Conservation (phyloP, 2,113 vertebrate genomes). For the Ptychochromis oligacanthus region DNA sequence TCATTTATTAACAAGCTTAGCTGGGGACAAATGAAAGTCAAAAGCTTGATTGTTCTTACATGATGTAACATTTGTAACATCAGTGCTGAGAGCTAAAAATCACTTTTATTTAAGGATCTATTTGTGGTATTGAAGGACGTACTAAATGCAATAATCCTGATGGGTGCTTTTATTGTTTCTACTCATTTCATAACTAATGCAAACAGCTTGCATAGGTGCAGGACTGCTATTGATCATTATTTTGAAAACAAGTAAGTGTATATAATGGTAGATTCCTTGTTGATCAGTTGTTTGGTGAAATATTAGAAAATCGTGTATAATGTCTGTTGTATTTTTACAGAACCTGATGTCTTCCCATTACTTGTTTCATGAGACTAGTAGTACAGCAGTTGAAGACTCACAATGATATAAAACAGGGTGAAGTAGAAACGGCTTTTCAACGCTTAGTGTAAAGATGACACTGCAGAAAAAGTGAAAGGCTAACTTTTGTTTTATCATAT, state of each 20-base stretch:
- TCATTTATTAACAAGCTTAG: neutral
- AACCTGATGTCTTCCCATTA: neutral
- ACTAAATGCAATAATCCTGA: neutral
- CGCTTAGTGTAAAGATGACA: neutral
- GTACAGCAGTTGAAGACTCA: neutral
- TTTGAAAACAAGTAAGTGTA: neutral
- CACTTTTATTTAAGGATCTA: neutral
- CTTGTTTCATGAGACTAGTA: neutral
- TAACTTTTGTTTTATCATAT: neutral
- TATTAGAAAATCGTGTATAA: neutral
- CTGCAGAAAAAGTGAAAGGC: neutral
- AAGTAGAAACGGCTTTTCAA: neutral
- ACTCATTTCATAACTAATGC: neutral
- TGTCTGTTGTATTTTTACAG: neutral
- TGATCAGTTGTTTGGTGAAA: neutral
- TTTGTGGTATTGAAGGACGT: neutral
- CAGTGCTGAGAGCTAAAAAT: too few relatives aligned
- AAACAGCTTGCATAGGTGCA: neutral
- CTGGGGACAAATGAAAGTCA: neutral
- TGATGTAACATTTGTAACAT: neutral
- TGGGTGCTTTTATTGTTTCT: neutral
- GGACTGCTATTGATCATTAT: neutral
- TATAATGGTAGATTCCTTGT: rapidly evolving
- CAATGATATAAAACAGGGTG: neutral
- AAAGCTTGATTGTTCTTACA: neutral